Conservation (phyloP, 2,797 vertebrate species). For the Linurgus olivaceus region DNA sequence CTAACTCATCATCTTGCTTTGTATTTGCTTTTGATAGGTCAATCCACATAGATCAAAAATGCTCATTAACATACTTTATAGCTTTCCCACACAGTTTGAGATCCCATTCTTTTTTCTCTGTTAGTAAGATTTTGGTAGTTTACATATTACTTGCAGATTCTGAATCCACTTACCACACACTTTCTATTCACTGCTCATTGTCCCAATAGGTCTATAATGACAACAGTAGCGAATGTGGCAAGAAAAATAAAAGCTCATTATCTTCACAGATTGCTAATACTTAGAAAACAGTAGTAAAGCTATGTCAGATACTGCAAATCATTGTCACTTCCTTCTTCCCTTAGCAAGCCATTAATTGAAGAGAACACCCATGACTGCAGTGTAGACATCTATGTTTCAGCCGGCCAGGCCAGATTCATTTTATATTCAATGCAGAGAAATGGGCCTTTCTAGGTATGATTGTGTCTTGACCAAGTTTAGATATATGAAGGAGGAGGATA, state of each 20-base stretch:
- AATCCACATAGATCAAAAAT: neutral
- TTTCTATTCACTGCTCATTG: neutral
- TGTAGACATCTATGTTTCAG: neutral
- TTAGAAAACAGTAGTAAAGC: neutral
- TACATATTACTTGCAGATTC: neutral
- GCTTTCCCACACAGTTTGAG: neutral
- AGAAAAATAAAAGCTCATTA: slow-evolving; percentile 13
- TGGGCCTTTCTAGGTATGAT: neutral
- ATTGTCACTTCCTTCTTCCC: neutral
- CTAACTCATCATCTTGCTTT: neutral
- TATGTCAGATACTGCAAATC: neutral
- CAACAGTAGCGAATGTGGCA: neutral
- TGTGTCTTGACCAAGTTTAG: neutral
- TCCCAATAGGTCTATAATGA: neutral
- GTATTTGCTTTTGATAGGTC: neutral
- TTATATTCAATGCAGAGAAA: neutral
- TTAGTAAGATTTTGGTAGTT: neutral
- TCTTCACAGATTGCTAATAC: neutral
- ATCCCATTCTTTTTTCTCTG: neutral
- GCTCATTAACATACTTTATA: neutral
- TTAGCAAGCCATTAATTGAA: neutral
- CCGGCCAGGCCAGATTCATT: neutral
- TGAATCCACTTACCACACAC: neutral
- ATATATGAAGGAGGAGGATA: neutral
- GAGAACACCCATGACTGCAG: neutral